Evolutionary conservation across 2,888 invertebrate genomes (phyloP).

Genomic region (Nymphalis c-album): DNA sequence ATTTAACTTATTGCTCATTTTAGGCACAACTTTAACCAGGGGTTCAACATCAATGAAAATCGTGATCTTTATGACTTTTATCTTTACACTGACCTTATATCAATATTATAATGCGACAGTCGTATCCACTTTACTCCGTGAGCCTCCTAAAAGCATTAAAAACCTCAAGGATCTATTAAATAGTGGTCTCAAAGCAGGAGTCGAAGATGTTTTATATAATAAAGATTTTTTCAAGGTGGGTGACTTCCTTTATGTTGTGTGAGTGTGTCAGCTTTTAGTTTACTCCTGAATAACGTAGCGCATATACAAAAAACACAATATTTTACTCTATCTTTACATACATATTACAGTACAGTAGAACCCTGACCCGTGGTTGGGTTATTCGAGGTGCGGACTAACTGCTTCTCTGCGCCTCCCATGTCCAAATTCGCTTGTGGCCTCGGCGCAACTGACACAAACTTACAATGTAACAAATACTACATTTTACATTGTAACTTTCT

Average conservation of each 20-base stretch:
- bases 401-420: too few relatives aligned
- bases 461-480: too few relatives aligned
- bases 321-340: too few relatives aligned
- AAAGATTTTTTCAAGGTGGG: conserved; percentile 83
- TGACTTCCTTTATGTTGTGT: background rate
- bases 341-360: too few relatives aligned
- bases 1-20: background rate
- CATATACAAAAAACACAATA: too few relatives aligned
- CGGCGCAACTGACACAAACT: too few relatives aligned
- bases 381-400: too few relatives aligned
- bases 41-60: conserved; percentile 76
- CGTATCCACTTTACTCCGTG: conserved; percentile 84
- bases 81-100: conserved; percentile 83
- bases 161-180: conserved; percentile 81
- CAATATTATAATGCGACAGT: conserved; percentile 87
- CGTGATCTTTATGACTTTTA: conserved; percentile 74
- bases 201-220: conserved; percentile 84
- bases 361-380: too few relatives aligned
- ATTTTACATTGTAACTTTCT: too few relatives aligned
- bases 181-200: conserved; percentile 82
- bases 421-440: too few relatives aligned
- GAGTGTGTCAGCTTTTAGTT: too few relatives aligned
- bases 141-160: conserved; percentile 82
- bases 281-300: too few relatives aligned
- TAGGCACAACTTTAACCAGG: conserved; percentile 70